These are phyloP conservation scores for Callaeas wilsoni DNA, from an alignment of 2,113 vertebrate genomes.

Conservation along the genomic window DNA sequence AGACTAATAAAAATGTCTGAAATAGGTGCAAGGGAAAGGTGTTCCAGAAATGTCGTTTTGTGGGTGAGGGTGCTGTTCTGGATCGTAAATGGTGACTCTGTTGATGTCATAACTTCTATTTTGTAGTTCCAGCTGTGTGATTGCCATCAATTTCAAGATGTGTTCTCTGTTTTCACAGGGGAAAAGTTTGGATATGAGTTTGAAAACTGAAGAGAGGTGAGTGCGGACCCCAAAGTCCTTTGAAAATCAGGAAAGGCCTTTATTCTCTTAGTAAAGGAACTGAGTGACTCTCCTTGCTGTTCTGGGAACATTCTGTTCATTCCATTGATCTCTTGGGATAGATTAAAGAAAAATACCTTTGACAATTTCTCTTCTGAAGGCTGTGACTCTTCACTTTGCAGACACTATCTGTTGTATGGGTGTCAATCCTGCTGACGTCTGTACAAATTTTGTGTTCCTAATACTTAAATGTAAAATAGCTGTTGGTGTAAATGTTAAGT, in stretches of 20 bases:
- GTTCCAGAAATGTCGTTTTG: not conserved
- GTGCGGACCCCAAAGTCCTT: not conserved
- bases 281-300: not conserved
- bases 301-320: not conserved
- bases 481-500: not conserved
- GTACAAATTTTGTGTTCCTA: not conserved
- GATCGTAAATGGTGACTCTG: not conserved
- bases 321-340: not conserved
- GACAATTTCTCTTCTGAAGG: not conserved
- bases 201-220: constrained; percentile 73
- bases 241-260: not conserved
- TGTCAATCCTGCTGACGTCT: not conserved
- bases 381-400: not conserved
- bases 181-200: constrained; percentile 49
- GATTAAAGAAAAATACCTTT: not conserved
- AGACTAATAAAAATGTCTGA: not conserved
- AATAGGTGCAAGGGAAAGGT: not conserved
- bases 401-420: not conserved
- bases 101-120: not conserved
- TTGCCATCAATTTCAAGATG: not conserved
- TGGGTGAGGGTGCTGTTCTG: not conserved
- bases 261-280: not conserved
- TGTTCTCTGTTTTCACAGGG: constrained; percentile 58
- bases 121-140: not conserved
- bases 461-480: not conserved